Evolutionary conservation across 2,797 vertebrate species (phyloP), one percentile per base, ranked within the genome.

Genomic region (Tangara arthus): DNA sequence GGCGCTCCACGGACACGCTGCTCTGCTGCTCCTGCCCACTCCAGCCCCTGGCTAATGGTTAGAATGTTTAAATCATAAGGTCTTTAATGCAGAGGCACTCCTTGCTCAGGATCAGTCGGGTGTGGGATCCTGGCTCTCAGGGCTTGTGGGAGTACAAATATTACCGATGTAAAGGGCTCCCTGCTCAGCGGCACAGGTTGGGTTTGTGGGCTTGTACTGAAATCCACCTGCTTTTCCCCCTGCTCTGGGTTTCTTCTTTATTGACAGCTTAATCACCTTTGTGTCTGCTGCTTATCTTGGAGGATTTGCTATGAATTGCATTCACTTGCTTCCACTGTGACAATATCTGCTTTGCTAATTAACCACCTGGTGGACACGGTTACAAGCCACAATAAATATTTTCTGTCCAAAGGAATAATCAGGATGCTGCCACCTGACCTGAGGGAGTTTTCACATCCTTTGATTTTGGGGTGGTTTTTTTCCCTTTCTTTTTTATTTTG

Each of bases 251-350:
- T 83, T 63, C 35, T 59, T 42, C 79, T 71, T 93, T 87, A 94
- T 89, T 91, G 94, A 91, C 91, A 94, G 80, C 73, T 91, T 95
- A 97, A 94, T 93, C 91, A 94, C 93, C 80, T 94, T 70, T 79
- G 86, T 70, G 59, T 47, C 94, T 91, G 55, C 73, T 83, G 76
- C 91, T 96, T 90, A 89, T 95, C 95, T 94, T 82, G 66, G 80
- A 93, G 88, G 69, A 94, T 96, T 95, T 96, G 76, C 89, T 68
- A 57, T 61, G 78, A 95, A 95, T 85, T 89, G 66, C 53, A 71
- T 89, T 92, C 84, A 15, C 72, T 76, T 75, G 55, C 73, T 55
- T 92, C 82, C 75, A 24, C 87, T 47, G 52, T 87, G 81, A 93
- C 94, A 76, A 50, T 82, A 75, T 21, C 52, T 94, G 9, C 21